phyloP scores from a whole-genome alignment of 2,888 invertebrate genomes.

The Timema podura region DNA sequence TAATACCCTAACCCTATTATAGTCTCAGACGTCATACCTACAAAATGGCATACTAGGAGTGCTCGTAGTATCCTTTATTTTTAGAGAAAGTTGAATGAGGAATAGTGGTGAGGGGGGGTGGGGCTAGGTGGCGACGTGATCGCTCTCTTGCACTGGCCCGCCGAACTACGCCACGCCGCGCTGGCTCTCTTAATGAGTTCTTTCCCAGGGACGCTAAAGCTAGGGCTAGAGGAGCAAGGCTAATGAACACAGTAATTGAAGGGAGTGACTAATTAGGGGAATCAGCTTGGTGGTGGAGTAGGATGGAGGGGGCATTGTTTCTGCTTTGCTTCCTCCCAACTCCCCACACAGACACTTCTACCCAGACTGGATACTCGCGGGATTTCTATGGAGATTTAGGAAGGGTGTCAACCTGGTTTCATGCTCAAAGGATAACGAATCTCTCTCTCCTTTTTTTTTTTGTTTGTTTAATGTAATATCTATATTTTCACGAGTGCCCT shows the following conservation, averaged over 20 bases:
- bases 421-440: no score
- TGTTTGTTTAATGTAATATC: no score
- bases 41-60: no score
- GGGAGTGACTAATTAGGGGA: constrained; percentile 26
- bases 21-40: no score
- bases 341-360: not conserved
- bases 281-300: constrained; percentile 17
- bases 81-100: no score
- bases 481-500: no score
- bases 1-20: no score
- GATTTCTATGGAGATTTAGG: no score
- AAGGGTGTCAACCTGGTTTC: no score
- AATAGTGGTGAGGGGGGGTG: not conserved
- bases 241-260: constrained; percentile 28
- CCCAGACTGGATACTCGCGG: not conserved
- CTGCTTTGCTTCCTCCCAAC: constrained; percentile 1
- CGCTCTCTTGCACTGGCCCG: not conserved
- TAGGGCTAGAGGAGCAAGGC: constrained; percentile 15
- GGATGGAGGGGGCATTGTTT: constrained; percentile 1
- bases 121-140: not conserved
- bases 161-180: not conserved
- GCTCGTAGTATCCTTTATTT: no score
- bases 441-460: no score
- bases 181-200: constrained; percentile 26
- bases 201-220: constrained; percentile 18